phyloP scores from a whole-genome alignment of 2,888 invertebrate species.

The Conistra vaccinii region DNA sequence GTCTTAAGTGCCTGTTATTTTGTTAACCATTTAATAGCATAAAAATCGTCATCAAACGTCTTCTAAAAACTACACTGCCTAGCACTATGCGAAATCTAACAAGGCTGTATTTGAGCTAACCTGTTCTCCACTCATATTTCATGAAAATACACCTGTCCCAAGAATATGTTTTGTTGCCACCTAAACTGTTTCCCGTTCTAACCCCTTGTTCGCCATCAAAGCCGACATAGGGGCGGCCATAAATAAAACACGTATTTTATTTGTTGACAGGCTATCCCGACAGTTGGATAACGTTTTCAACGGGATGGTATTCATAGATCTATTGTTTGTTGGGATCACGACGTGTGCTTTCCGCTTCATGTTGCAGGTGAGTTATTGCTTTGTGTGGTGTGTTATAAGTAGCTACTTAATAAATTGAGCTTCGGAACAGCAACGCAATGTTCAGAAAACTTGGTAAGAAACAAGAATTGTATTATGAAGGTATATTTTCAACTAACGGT shows the following conservation, averaged over 20 bases:
- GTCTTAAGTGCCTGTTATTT: no score
- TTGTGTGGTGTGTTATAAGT: not conserved
- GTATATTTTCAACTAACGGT: not conserved
- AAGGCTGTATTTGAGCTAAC: not conserved
- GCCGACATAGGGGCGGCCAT: slow-evolving; percentile 43
- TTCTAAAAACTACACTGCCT: not conserved
- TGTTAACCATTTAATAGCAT: not conserved
- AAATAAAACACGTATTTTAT: slow-evolving; percentile 60
- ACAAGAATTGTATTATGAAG: not conserved
- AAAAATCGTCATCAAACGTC: not conserved
- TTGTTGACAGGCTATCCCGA: slow-evolving; percentile 73
- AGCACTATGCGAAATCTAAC: no score
- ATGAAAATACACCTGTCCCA: slow-evolving; percentile 36
- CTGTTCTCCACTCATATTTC: slow-evolving; percentile 27
- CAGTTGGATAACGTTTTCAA: slow-evolving; percentile 76
- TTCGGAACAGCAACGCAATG: not conserved
- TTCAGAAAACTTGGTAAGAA: not conserved
- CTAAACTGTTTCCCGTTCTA: slow-evolving; percentile 43
- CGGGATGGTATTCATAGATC: slow-evolving; percentile 75
- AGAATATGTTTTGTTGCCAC: slow-evolving; percentile 24
- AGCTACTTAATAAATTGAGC: not conserved
- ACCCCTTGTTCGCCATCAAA: slow-evolving; percentile 51
- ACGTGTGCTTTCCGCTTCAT: slow-evolving; percentile 79
- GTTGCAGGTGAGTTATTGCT: slow-evolving; percentile 71
- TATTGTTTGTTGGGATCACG: slow-evolving; percentile 75